Conservation (phyloP, 2,888 invertebrate species). For the Blastobasis lacticolella region DNA sequence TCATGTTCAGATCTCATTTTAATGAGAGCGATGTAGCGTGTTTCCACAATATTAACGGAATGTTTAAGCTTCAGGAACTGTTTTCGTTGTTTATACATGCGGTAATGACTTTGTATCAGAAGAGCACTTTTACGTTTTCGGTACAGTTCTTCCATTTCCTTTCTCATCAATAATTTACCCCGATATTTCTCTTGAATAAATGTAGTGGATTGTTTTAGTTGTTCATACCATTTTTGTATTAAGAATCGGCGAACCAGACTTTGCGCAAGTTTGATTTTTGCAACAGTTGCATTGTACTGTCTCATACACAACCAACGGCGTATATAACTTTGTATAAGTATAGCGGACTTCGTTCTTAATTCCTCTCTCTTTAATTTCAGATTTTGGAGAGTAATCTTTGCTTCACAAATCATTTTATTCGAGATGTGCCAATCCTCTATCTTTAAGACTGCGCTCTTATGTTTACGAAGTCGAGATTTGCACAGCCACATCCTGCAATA, state of each 20-base stretch:
- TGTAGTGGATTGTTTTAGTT: conserved; percentile 31
- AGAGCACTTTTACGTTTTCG: conserved; percentile 33
- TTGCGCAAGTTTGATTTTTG: conserved; percentile 38
- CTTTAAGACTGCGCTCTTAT: conserved; percentile 50
- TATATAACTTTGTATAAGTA: conserved; percentile 39
- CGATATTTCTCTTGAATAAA: conserved; percentile 53
- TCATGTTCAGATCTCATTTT: conserved; percentile 42
- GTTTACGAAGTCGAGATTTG: conserved; percentile 31
- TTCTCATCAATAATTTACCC: conserved; percentile 47
- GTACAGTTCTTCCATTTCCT: conserved; percentile 31
- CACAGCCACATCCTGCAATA: conserved; percentile 55
- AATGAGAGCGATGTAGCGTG: conserved; percentile 36
- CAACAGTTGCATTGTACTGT: conserved; percentile 27
- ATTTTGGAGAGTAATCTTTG: conserved; percentile 29
- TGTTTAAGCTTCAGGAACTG: conserved; percentile 31
- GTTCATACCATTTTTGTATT: conserved; percentile 30
- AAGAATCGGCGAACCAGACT: conserved; percentile 40
- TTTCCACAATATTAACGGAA: conserved; percentile 34
- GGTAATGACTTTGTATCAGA: conserved; percentile 58
- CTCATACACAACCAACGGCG: conserved; percentile 46
- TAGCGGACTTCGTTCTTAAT: conserved; percentile 33
- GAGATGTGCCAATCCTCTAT: conserved; percentile 71
- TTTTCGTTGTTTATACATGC: conserved; percentile 36
- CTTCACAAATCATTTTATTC: conserved; percentile 34
- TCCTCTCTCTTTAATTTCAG: conserved; percentile 34